Evolutionary conservation across 2,113 vertebrate species (phyloP).

Genomic region (Vimba vimba): DNA sequence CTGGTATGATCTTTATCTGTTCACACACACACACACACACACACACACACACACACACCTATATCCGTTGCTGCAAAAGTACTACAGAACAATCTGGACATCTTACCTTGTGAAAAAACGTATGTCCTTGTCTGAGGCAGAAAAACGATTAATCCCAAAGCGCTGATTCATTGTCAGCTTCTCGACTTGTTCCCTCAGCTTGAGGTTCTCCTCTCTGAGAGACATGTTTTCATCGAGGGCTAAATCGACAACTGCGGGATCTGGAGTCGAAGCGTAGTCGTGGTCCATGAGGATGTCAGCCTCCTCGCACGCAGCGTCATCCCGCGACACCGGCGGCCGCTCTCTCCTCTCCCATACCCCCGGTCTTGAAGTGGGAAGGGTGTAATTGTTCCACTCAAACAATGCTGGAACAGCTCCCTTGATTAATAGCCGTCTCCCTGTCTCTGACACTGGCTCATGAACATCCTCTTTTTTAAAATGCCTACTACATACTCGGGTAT

Average conservation of each 20-base stretch:
- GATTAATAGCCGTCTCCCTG: not conserved
- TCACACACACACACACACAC: too few species aligned
- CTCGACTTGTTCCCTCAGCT: not conserved
- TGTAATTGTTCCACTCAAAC: not conserved
- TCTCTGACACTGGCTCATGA: not conserved
- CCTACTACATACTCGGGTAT: not conserved
- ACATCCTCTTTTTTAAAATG: not conserved
- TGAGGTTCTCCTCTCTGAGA: too few species aligned
- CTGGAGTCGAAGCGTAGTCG: not conserved
- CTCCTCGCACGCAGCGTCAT: not conserved
- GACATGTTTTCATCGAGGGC: not conserved
- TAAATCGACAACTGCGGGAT: not conserved
- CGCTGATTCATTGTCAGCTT: too few species aligned
- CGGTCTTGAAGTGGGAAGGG: not conserved
- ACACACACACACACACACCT: too few species aligned
- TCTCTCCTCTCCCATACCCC: too few species aligned
- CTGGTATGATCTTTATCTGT: too few species aligned
- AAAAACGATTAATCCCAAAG: too few species aligned
- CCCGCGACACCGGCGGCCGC: not conserved
- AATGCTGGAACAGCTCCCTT: not conserved
- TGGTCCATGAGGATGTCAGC: not conserved
- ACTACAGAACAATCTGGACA: too few species aligned
- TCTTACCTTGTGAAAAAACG: too few species aligned
- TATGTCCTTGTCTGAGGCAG: too few species aligned
- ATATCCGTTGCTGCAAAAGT: too few species aligned